Evolutionary conservation across 1,140 invertebrate genomes (phyloP).

Genomic region (Drosophila melanogaster): Release_6_plus_ISO1_MT NT_037436.4:4764001-4764500

Average conservation of each 20-base stretch:
- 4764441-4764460: conserved; percentile 82
- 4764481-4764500: conserved; percentile 74
- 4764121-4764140: conserved; percentile 23
- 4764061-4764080: conserved; percentile 24
- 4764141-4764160: conserved; percentile 22
- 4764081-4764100: conserved; percentile 75
- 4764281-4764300: conserved; percentile 9
- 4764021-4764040: conserved; percentile 62
- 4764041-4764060: neutral
- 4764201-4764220: conserved; percentile 18
- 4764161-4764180: conserved; percentile 63
- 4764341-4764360: conserved; percentile 28
- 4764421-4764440: conserved; percentile 83
- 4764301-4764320: conserved; percentile 52
- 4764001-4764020: conserved; percentile 38
- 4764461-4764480: conserved; percentile 78
- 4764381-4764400: conserved; percentile 5
- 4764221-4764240: conserved; percentile 4
- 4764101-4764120: conserved; percentile 76
- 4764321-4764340: conserved; percentile 44
- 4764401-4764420: conserved; percentile 59
- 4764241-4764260: conserved; percentile 16
- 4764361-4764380: conserved; percentile 9
- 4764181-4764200: conserved; percentile 68
- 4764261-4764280: conserved; percentile 42